phyloP scores from a whole-genome alignment of 1,140 invertebrate species.

The Neodiprion fabricii region DNA sequence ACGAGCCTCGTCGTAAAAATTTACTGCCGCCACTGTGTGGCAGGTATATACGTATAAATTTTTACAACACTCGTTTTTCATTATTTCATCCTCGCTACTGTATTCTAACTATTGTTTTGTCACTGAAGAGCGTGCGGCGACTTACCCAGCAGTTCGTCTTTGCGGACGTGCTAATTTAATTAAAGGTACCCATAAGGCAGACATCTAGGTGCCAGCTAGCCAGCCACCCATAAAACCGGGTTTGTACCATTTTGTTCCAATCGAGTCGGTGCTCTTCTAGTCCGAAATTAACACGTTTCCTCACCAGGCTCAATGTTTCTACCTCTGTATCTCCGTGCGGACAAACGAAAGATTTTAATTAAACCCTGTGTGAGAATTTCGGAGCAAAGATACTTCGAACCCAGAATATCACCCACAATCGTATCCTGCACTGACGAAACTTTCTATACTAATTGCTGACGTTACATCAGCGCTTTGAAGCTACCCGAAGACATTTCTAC shows the following conservation, averaged over 20 bases:
- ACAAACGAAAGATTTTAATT: neutral
- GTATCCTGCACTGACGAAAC: no score
- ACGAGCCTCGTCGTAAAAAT: no score
- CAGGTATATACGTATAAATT: no score
- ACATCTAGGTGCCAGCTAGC: neutral
- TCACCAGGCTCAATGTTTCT: neutral
- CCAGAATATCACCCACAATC: no score
- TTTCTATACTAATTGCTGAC: no score
- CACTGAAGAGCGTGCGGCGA: neutral
- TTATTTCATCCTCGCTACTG: neutral
- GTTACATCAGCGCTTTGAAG: no score
- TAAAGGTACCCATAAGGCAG: neutral
- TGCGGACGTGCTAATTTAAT: neutral
- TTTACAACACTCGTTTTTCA: no score
- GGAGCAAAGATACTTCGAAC: neutral
- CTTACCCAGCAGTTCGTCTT: neutral
- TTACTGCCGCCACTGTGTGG: no score
- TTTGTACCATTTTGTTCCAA: slow-evolving; percentile 7
- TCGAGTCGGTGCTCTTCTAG: neutral
- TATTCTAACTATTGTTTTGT: slow-evolving; percentile 1
- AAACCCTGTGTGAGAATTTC: slow-evolving; percentile 2
- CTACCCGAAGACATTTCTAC: no score
- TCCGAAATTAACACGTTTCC: neutral
- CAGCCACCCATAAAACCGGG: neutral
- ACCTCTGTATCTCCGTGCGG: neutral